Percentiles rank a stretch among this genome's conserved stretches.
Conservation (phyloP, 2,888 invertebrate species). For the Volucella bombylans region DNA sequence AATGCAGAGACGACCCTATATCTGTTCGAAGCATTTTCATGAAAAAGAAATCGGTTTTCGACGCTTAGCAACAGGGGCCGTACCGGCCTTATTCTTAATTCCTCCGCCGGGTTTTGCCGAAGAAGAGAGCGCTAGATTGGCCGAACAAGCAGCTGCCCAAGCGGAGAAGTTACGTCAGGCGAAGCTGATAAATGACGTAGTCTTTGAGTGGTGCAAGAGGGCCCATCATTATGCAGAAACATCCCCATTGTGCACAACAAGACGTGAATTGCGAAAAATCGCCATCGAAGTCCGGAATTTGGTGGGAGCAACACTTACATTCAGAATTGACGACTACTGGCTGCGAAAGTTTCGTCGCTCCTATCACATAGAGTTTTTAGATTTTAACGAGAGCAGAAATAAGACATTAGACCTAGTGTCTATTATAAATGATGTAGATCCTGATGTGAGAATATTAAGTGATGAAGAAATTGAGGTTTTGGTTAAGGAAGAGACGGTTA, state of each 20-base stretch:
- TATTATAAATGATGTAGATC: slow-evolving; percentile 47
- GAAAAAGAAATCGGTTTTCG: slow-evolving; percentile 79
- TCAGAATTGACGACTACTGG: slow-evolving; percentile 56
- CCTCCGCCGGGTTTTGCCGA: slow-evolving; percentile 54
- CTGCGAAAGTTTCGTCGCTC: slow-evolving; percentile 47
- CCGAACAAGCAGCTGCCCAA: slow-evolving; percentile 70
- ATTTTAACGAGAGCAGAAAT: not conserved
- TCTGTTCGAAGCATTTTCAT: slow-evolving; percentile 80
- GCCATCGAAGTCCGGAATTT: slow-evolving; percentile 42
- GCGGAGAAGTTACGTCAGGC: slow-evolving; percentile 10
- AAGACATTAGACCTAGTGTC: slow-evolving; percentile 33
- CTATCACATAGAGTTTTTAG: not conserved
- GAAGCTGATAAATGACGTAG: slow-evolving; percentile 31
- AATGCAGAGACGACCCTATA: slow-evolving; percentile 79
- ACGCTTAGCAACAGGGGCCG: slow-evolving; percentile 79
- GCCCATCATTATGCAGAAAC: slow-evolving; percentile 32
- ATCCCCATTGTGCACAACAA: slow-evolving; percentile 5
- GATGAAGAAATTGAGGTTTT: slow-evolving; percentile 47
- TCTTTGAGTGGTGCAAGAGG: slow-evolving; percentile 36
- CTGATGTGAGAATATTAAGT: slow-evolving; percentile 9
- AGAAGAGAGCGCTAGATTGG: slow-evolving; percentile 77
- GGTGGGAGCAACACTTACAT: slow-evolving; percentile 29
- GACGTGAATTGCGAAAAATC: slow-evolving; percentile 41
- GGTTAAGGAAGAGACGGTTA: slow-evolving; percentile 13
- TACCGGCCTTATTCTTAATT: slow-evolving; percentile 78